Base-by-base conservation (phyloP, 2,888 invertebrate genomes). In the Ctenicera cuprea region DNA sequence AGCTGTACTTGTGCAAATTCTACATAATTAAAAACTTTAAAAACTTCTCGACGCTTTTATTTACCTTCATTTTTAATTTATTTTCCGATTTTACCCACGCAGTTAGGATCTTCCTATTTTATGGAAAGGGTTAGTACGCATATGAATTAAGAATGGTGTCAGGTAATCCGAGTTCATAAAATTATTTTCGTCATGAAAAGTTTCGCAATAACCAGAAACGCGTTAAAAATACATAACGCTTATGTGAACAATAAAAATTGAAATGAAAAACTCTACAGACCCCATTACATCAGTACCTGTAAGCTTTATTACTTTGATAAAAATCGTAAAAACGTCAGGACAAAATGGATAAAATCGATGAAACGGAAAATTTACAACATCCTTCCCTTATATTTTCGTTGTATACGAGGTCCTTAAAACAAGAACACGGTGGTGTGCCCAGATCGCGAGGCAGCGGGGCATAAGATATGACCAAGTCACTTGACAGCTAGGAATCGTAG, bases 401-500 rank as follows among this genome's bases (percentile, higher is more conserved):
- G 59, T 71, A 59, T 71, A 71, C 65, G 71, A 65, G 65, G 45
- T 71, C 41, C 64, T 71, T 71, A 65, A 65, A 71, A 71, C 59
- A 72, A 72, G 66, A 72, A 72, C 41, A 67, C 59, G 41, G 59
- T 41, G 72, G 72, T 67, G 52, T 54, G 52, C 18, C 57, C 72
- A 62, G 63, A 65, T 65, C 38, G 54, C 43, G 41, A 67, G 64
- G 66, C 57, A 74, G 69, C 64, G 57, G 68, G 75, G 73, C 75
- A 69, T 68, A 73, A 76, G 75, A 71, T 73, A 78, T 71, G 70
- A 68, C 69, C 70, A 54, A 48, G 70, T 76, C 72, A 77, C 76
- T 74, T 70, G 68, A 73, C 75, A 74, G 68, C 69, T 57, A 69
- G 68, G 74, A 79, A 79, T 80, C 76, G 74, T 69, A 78, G 80